Percentiles rank a stretch among this genome's conserved stretches.
Conservation (phyloP, 2,113 vertebrate species). For the Dasyprocta punctata region DNA sequence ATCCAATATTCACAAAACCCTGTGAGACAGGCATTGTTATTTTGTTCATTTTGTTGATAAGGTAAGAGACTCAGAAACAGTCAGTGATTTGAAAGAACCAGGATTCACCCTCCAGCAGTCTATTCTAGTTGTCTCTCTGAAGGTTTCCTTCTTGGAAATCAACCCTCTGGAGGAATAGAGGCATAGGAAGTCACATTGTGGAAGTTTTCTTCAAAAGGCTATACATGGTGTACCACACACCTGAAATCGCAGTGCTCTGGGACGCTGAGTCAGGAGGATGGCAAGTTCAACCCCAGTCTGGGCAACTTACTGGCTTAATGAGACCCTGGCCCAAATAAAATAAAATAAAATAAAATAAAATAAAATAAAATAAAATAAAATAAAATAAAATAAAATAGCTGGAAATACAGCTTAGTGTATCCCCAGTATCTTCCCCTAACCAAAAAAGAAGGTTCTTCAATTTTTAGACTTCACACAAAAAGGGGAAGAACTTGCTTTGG, state of each 20-base stretch:
- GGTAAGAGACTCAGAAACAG: background rate
- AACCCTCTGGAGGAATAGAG: background rate
- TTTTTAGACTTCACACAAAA: background rate
- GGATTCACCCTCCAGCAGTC: background rate
- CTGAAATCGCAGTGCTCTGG: background rate
- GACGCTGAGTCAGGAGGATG: background rate
- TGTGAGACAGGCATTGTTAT: background rate
- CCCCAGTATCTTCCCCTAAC: background rate
- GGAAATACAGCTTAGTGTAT: background rate
- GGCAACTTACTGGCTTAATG: background rate
- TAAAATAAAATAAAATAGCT: too few species aligned
- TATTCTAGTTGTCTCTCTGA: rapidly evolving
- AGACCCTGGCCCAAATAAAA: background rate
- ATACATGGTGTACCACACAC: background rate
- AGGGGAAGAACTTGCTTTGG: background rate
- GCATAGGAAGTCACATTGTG: background rate
- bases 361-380: background rate
- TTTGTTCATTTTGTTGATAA: background rate
- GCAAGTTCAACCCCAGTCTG: background rate
- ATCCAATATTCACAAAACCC: background rate
- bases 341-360: background rate
- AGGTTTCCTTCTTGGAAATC: background rate
- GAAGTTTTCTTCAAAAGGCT: background rate
- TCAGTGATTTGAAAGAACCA: background rate
- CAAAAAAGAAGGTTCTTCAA: background rate